These are phyloP conservation scores for Lemur catta DNA, from an alignment of 2,797 vertebrate genomes.

Conservation along the genomic window DNA sequence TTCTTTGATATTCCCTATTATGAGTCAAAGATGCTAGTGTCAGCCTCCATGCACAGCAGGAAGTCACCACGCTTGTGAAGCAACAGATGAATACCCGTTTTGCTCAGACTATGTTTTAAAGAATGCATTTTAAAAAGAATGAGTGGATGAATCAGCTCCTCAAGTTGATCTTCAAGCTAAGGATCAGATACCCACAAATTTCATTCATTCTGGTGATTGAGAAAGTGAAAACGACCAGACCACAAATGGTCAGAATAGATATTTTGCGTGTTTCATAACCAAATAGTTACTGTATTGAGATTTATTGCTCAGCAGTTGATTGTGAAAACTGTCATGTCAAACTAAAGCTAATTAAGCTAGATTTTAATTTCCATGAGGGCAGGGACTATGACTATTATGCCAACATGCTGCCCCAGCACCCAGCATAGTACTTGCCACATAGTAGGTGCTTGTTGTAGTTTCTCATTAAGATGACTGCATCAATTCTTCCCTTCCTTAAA, in stretches of 20 bases:
- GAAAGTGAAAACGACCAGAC: background rate
- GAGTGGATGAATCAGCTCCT: background rate
- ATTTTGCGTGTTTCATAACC: background rate
- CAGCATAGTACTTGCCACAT: background rate
- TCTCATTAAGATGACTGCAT: background rate
- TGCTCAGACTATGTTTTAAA: background rate
- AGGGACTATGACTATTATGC: background rate
- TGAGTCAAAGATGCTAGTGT: background rate
- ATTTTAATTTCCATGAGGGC: background rate
- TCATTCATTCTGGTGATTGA: background rate
- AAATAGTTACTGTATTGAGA: background rate
- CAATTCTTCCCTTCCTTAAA: background rate
- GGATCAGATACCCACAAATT: background rate
- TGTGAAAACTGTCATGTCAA: background rate
- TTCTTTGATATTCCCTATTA: background rate
- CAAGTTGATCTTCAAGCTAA: background rate
- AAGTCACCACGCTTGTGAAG: background rate
- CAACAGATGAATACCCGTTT: background rate
- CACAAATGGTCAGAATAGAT: background rate
- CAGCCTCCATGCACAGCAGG: background rate
- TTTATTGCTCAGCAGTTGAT: background rate
- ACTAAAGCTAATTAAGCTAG: background rate
- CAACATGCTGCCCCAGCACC: background rate
- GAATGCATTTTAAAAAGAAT: background rate
- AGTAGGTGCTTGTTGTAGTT: background rate